phyloP scores from a whole-genome alignment of 2,797 vertebrate genomes.

The Eleutherodactylus coqui region DNA sequence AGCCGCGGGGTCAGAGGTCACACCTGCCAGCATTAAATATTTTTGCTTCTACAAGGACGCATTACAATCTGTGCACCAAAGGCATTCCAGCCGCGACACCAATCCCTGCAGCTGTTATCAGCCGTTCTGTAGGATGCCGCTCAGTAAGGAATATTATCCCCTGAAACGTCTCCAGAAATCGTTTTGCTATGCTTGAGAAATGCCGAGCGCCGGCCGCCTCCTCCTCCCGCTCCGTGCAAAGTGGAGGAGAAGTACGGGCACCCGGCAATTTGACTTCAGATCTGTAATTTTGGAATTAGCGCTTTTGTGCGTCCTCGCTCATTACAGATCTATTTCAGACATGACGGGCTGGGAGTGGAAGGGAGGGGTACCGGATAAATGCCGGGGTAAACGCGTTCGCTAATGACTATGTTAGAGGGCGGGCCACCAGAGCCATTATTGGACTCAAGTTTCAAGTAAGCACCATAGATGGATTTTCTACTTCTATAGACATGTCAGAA shows the following conservation, averaged over 20 bases:
- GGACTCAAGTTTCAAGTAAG: too few relatives aligned
- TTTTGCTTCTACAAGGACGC: conserved; percentile 73
- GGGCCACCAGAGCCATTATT: not conserved
- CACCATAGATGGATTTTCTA: not conserved
- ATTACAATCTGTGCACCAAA: conserved; percentile 70
- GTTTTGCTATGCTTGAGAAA: conserved; percentile 69
- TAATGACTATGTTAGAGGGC: not conserved
- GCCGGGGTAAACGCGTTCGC: not conserved
- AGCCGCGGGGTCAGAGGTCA: conserved; percentile 75
- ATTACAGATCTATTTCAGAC: conserved; percentile 23
- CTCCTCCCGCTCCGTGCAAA: conserved; percentile 65
- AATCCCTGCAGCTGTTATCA: conserved; percentile 79
- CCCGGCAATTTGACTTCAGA: conserved; percentile 65
- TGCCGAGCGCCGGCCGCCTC: conserved; percentile 60
- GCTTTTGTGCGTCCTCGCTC: conserved; percentile 6
- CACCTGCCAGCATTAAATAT: conserved; percentile 80
- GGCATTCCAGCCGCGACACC: conserved; percentile 78
- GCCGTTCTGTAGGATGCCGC: conserved; percentile 77
- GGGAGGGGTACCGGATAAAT: not conserved
- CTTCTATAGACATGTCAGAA: not conserved
- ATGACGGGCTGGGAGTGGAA: not conserved
- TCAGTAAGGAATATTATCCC: conserved; percentile 66
- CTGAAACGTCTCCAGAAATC: conserved; percentile 63
- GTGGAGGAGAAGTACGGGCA: conserved; percentile 28
- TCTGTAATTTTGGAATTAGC: conserved; percentile 64